phyloP scores from a whole-genome alignment of 2,888 invertebrate genomes.

The Mayetiola destructor region DNA sequence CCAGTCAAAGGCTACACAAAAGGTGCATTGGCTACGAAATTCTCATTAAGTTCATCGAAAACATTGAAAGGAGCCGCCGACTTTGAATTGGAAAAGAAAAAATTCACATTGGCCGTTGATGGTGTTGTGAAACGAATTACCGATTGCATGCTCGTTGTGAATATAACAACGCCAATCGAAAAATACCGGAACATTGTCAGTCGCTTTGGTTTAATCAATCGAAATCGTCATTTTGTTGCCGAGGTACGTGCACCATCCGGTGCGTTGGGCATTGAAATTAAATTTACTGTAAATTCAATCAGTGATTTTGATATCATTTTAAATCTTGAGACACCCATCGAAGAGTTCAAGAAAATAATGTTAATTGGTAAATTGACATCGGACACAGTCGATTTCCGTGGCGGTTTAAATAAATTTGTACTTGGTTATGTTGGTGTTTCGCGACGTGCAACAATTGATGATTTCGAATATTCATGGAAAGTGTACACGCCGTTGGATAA shows the following conservation, averaged over 20 bases:
- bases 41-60: constrained; percentile 47
- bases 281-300: constrained; percentile 45
- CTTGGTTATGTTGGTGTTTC: constrained; percentile 59
- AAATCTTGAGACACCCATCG: constrained; percentile 58
- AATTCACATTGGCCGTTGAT: constrained; percentile 49
- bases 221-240: constrained; percentile 55
- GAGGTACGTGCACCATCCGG: constrained; percentile 53
- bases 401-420: constrained; percentile 59
- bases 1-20: constrained; percentile 56
- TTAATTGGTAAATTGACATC: constrained; percentile 52
- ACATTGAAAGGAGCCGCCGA: constrained; percentile 54
- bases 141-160: constrained; percentile 59
- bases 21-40: constrained; percentile 51
- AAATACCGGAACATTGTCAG: constrained; percentile 50
- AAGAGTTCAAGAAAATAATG: constrained; percentile 49
- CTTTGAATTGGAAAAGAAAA: constrained; percentile 53
- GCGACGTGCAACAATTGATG: constrained; percentile 37
- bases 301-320: constrained; percentile 60
- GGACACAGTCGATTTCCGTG: constrained; percentile 57
- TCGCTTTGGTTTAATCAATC: constrained; percentile 56
- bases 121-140: constrained; percentile 57
- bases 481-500: constrained; percentile 64
- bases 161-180: constrained; percentile 58
- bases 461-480: constrained; percentile 65
- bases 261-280: constrained; percentile 53